These are phyloP conservation scores for Pantala flavescens DNA, from an alignment of 1,140 invertebrate species.

Conservation along the genomic window DNA sequence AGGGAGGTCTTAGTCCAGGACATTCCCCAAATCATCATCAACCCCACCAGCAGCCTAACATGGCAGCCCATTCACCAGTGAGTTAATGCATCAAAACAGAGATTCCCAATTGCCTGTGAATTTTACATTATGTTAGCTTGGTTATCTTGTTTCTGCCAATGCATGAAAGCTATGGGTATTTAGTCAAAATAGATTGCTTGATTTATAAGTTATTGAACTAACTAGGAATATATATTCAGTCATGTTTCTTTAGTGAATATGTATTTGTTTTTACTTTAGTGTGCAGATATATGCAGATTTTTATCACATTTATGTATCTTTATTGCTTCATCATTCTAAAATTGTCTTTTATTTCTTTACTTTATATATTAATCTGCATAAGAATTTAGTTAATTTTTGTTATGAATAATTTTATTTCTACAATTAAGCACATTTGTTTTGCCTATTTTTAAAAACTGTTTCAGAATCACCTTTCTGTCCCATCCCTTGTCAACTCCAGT, in stretches of 20 bases:
- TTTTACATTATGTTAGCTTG: constrained; percentile 19
- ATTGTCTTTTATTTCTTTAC: constrained; percentile 12
- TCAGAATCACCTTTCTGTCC: constrained; percentile 79
- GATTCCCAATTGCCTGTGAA: constrained; percentile 37
- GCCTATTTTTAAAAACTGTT: constrained; percentile 36
- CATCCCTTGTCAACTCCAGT: constrained; percentile 59
- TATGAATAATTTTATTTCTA: constrained; percentile 22
- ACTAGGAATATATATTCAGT: constrained; percentile 20
- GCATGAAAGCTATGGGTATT: constrained; percentile 19
- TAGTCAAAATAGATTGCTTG: constrained; percentile 1
- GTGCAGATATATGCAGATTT: background rate
- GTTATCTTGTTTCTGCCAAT: constrained; percentile 20
- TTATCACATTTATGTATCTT: background rate
- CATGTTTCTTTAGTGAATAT: background rate
- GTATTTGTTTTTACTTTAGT: constrained; percentile 15
- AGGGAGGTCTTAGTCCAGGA: background rate
- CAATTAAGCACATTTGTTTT: constrained; percentile 40
- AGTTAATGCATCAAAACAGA: constrained; percentile 34
- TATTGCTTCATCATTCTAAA: constrained; percentile 12
- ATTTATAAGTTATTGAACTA: background rate
- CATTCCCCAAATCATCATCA: background rate
- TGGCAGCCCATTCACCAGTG: background rate
- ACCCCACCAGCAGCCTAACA: background rate
- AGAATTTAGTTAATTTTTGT: constrained; percentile 10
- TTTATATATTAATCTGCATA: background rate